A percentile compares a stretch with the other conserved stretches of the same genome.
These are phyloP conservation scores for Leptoteleia sp. DNA, from an alignment of 1,140 invertebrate species.

Conservation along the genomic window DNA sequence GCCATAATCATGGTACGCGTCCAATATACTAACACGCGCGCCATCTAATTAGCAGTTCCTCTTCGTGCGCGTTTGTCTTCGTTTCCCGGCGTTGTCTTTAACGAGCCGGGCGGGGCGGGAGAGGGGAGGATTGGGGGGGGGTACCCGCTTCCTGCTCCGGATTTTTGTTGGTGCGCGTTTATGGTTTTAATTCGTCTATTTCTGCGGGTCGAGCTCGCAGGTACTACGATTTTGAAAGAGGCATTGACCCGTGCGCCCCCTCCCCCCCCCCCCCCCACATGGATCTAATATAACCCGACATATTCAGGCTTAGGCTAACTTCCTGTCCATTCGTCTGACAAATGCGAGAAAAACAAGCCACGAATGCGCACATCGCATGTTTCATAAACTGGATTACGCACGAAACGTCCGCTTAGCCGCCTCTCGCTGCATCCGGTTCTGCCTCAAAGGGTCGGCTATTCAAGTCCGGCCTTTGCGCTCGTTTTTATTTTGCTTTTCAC, in stretches of 20 bases:
- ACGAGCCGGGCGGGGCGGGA: too few relatives aligned
- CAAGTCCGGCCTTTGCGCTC: slow-evolving; percentile 60
- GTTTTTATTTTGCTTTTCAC: slow-evolving; percentile 70
- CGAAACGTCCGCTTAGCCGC: slow-evolving; percentile 71
- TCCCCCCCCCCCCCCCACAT: too few relatives aligned
- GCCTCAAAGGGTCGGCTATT: slow-evolving; percentile 71
- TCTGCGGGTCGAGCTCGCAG: slow-evolving; percentile 57
- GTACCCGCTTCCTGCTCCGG: slow-evolving; percentile 29
- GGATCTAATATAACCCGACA: slow-evolving; percentile 72
- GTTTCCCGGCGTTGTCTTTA: slow-evolving; percentile 20
- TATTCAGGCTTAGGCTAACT: slow-evolving; percentile 70
- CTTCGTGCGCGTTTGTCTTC: slow-evolving; percentile 41
- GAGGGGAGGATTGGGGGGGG: too few relatives aligned
- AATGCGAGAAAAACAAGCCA: slow-evolving; percentile 67
- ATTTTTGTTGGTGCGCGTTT: slow-evolving; percentile 36
- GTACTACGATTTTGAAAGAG: slow-evolving; percentile 58
- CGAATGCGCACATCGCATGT: slow-evolving; percentile 66
- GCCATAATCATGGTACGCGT: slow-evolving; percentile 72
- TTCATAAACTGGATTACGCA: slow-evolving; percentile 77
- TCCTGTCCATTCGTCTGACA: slow-evolving; percentile 74
- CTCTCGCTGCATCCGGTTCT: slow-evolving; percentile 74
- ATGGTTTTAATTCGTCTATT: slow-evolving; percentile 45
- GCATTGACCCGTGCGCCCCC: slow-evolving; percentile 59
- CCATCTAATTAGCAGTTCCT: slow-evolving; percentile 74
- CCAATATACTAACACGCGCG: slow-evolving; percentile 74